These are phyloP conservation scores for Atta texana DNA, from an alignment of 1,140 invertebrate genomes.

Conservation along the genomic window DNA sequence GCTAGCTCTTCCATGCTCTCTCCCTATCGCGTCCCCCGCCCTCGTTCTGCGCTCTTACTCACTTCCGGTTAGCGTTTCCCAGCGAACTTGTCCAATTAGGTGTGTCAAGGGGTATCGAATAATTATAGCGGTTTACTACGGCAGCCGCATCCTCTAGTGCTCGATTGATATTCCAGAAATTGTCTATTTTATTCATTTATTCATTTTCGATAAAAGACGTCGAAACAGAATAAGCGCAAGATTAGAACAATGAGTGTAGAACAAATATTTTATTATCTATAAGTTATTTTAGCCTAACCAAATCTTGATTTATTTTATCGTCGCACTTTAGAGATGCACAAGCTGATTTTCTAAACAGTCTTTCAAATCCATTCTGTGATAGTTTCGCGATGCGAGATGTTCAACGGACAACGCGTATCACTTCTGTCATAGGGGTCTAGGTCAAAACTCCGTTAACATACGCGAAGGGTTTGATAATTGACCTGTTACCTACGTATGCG, in stretches of 20 bases:
- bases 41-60: conserved; percentile 69
- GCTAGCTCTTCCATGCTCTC: conserved; percentile 57
- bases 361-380: conserved; percentile 16
- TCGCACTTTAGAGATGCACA: not conserved
- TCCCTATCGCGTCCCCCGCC: conserved; percentile 8
- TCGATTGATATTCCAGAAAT: conserved; percentile 45
- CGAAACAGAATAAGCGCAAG: too few relatives aligned
- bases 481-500: conserved; percentile 56
- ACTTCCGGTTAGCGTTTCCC: conserved; percentile 72
- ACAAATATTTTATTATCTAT: not conserved
- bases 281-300: not conserved
- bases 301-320: not conserved
- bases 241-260: not conserved
- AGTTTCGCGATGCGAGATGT: conserved; percentile 36
- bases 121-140: conserved; percentile 72
- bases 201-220: not conserved
- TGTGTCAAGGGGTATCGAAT: conserved; percentile 76
- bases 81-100: conserved; percentile 82
- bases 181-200: conserved; percentile 26
- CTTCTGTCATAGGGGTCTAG: conserved; percentile 66
- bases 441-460: conserved; percentile 64
- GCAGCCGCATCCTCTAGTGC: conserved; percentile 36
- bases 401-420: conserved; percentile 46
- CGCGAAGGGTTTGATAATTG: conserved; percentile 68
- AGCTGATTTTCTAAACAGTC: not conserved